Evolutionary conservation across 2,797 vertebrate genomes (phyloP), one percentile per base, ranked within the genome.

Genomic region (Thalassophryne amazonica): DNA sequence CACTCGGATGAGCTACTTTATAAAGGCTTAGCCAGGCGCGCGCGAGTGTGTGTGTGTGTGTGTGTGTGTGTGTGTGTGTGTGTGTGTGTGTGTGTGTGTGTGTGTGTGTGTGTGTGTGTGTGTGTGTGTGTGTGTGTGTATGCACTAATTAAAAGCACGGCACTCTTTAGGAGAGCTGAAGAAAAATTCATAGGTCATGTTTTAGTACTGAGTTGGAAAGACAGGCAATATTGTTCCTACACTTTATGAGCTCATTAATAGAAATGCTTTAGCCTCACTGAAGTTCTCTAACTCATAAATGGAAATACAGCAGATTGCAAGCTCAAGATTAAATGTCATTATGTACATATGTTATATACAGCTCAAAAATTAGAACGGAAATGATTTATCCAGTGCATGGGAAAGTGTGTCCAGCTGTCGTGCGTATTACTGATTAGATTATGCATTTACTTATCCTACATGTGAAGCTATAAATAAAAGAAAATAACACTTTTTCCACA

Each of bases 121-220:
- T n/a, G n/a, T n/a, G n/a, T n/a, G n/a, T n/a, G n/a, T n/a, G n/a
- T n/a, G n/a, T n/a, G n/a, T n/a, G n/a, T n/a, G n/a, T n/a, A n/a
- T n/a, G 19, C n/a, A 3, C 56, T 66, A 42, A 60, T 80, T 65
- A 60, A 61, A 70, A 69, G 64, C 38, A 49, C 54, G 24, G 16
- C 38, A 10, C 34, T 47, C 32, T 35, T 53, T n/a, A 49, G 36
- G 67, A 36, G 29, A 49, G 47, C 37, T 36, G 24, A 59, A 36
- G 53, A 50, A 37, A 28, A 30, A 60, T 63, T 55, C 53, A 60
- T 22, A 50, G 67, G 40, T 68, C 64, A 45, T 14, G 49, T 38
- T 63, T 63, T 16, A 51, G 23, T 48, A 37, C 7, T 60, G 59
- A 56, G 69, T 27, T 29, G 17, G 39, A 21, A 36, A 27, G 24